Percentiles rank a stretch among this genome's conserved stretches.
Evolutionary conservation across 2,888 invertebrate genomes (phyloP).

Genomic region (Nymphalis urticae): DNA sequence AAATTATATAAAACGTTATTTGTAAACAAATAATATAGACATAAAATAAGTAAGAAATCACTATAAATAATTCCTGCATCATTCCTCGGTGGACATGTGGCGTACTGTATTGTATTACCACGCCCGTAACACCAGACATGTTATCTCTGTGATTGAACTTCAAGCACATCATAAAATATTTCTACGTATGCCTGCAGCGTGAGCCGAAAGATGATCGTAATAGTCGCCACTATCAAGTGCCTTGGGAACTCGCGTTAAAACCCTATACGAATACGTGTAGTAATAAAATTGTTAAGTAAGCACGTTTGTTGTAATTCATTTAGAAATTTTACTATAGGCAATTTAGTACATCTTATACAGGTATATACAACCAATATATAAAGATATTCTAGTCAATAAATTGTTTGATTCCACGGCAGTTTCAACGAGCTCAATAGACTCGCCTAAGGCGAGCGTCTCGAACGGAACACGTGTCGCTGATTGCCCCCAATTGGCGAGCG

Average conservation of each 20-base stretch:
- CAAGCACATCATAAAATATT: conserved; percentile 66
- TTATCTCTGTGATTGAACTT: conserved; percentile 73
- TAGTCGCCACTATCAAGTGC: conserved; percentile 46
- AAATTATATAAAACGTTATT: not conserved
- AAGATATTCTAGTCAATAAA: conserved; percentile 19
- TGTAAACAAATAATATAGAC: not conserved
- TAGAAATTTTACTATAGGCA: not conserved
- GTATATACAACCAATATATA: not conserved
- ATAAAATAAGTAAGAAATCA: not conserved
- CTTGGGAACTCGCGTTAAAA: conserved; percentile 41
- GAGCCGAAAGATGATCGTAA: conserved; percentile 45
- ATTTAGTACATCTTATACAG: not conserved
- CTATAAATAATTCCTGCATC: conserved; percentile 38
- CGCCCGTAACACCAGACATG: conserved; percentile 57
- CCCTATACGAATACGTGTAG: conserved; percentile 13
- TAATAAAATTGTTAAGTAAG: conserved; percentile 3
- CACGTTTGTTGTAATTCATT: not conserved
- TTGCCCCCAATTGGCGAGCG: conserved; percentile 81
- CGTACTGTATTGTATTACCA: conserved; percentile 64
- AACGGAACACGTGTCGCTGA: conserved; percentile 78
- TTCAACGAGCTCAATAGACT: conserved; percentile 69
- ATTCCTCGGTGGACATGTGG: conserved; percentile 57
- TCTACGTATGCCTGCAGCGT: conserved; percentile 47
- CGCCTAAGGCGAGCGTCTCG: conserved; percentile 68
- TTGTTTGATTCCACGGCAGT: conserved; percentile 50